phyloP scores from a whole-genome alignment of 2,113 vertebrate genomes.

The Plectropomus leopardus region DNA sequence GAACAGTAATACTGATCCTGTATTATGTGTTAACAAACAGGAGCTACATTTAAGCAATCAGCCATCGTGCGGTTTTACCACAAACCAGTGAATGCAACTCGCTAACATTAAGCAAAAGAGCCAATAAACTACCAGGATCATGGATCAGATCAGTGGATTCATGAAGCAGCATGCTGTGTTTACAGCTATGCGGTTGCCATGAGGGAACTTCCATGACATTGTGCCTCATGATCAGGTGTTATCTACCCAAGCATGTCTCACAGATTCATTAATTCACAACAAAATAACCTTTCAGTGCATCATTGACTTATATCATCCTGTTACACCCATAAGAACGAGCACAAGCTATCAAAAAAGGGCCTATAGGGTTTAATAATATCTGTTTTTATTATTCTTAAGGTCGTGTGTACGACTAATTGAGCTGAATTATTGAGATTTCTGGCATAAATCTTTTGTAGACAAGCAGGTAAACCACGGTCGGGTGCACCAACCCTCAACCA shows the following conservation, averaged over 20 bases:
- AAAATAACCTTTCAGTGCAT: neutral
- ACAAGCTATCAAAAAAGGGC: neutral
- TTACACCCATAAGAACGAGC: constrained; percentile 6
- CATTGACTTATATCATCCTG: neutral
- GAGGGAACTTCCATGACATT: neutral
- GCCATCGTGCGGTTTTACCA: neutral
- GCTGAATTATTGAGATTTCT: neutral
- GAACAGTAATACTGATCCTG: neutral
- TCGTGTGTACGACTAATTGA: neutral
- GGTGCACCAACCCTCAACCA: neutral
- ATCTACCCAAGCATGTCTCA: neutral
- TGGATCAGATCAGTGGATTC: too few relatives aligned
- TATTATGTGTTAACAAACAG: constrained; percentile 9
- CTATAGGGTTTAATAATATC: too few relatives aligned
- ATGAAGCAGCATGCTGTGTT: neutral
- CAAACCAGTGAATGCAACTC: neutral
- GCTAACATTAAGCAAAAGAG: neutral
- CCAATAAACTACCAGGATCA: neutral
- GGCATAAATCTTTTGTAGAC: neutral
- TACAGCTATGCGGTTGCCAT: neutral
- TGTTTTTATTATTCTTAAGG: too few relatives aligned
- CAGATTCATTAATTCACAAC: constrained; percentile 5
- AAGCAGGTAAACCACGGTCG: neutral
- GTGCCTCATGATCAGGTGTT: neutral
- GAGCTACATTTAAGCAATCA: neutral